Evolutionary conservation across 92 coral and sea anemone genomes (phyloP).

Genomic region (Muricea muricata): DNA sequence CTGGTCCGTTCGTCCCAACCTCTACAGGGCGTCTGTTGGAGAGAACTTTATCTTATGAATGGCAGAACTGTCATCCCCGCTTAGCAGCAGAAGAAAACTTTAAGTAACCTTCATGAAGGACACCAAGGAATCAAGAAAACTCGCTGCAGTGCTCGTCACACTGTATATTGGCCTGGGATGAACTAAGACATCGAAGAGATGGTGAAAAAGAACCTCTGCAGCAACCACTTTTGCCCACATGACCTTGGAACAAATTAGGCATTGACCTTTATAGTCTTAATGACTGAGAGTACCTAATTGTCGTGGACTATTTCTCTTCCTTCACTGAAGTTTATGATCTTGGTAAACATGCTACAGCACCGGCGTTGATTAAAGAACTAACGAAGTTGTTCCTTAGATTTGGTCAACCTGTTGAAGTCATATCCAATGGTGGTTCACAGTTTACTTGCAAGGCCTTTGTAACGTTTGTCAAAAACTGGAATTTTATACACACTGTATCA

Average conservation of each 20-base stretch:
- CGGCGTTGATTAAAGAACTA: slow-evolving; percentile 16
- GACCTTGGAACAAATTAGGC: not conserved
- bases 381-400: slow-evolving; percentile 15
- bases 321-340: not conserved
- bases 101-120: not conserved
- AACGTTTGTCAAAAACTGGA: not conserved
- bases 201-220: slow-evolving; percentile 6
- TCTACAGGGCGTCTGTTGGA: too few relatives aligned
- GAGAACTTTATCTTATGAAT: too few relatives aligned
- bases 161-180: not conserved
- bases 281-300: not conserved
- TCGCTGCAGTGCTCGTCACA: too few relatives aligned
- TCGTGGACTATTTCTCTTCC: not conserved
- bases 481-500: too few relatives aligned
- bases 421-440: slow-evolving; percentile 5
- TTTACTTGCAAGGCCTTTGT: not conserved
- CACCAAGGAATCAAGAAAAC: not conserved
- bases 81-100: not conserved
- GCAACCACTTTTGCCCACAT: not conserved
- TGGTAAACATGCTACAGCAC: not conserved
- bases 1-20: slow-evolving; percentile 34
- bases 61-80: not conserved
- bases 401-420: too few relatives aligned
- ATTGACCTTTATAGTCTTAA: not conserved
- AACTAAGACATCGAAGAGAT: not conserved